Evolutionary conservation across 2,797 vertebrate genomes (phyloP).

Genomic region (Malurus splendens): DNA sequence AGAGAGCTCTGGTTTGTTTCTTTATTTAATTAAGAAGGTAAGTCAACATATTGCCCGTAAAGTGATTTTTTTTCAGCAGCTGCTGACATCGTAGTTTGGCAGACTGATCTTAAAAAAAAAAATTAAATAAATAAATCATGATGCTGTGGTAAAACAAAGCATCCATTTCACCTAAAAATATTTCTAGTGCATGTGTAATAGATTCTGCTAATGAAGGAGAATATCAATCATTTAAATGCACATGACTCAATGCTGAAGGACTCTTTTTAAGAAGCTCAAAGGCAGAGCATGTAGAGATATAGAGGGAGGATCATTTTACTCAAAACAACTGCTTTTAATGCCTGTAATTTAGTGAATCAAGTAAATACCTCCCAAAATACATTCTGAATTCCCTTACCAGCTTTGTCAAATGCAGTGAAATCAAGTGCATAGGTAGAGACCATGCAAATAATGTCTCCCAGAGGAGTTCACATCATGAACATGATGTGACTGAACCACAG

Average conservation of each 20-base stretch:
- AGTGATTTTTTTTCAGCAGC: slow-evolving; percentile 47
- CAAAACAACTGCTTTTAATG: neutral
- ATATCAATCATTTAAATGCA: slow-evolving; percentile 46
- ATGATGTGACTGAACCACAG: neutral
- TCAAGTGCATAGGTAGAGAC: neutral
- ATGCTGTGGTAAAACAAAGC: slow-evolving; percentile 45
- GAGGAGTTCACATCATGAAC: neutral
- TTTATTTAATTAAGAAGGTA: slow-evolving; percentile 24
- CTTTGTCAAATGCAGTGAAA: neutral
- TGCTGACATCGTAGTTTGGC: slow-evolving; percentile 33
- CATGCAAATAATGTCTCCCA: neutral
- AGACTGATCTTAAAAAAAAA: slow-evolving; percentile 45
- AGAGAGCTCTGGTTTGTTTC: neutral
- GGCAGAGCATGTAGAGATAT: neutral
- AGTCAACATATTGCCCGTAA: slow-evolving; percentile 56
- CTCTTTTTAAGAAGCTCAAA: slow-evolving; percentile 16
- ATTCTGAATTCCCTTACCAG: neutral
- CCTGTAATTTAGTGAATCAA: neutral
- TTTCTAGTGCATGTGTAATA: slow-evolving; percentile 35
- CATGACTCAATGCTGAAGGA: slow-evolving; percentile 35
- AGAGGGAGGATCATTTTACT: neutral
- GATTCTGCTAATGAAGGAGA: slow-evolving; percentile 48
- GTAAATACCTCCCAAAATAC: neutral
- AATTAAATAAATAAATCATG: neutral
- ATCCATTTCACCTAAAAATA: slow-evolving; percentile 50